Evolutionary conservation across 2,797 vertebrate genomes (phyloP).

Genomic region (Natrix natrix): DNA sequence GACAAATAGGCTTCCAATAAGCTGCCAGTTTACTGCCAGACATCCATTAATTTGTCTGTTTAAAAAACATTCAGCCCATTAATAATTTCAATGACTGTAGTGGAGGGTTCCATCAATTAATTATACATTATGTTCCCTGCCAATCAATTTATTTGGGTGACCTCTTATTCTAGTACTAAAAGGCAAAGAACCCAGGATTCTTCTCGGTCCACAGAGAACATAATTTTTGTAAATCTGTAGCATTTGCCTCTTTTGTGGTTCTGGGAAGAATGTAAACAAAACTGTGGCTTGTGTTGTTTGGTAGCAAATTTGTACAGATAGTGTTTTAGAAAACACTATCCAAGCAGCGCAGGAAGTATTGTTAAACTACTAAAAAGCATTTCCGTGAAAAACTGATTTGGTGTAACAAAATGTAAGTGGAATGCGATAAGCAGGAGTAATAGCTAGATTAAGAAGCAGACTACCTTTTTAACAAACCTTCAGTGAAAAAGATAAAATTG

Average conservation of each 20-base stretch:
- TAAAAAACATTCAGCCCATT: not conserved
- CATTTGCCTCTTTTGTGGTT: not conserved
- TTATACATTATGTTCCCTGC: not conserved
- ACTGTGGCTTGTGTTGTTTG: not conserved
- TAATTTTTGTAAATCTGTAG: not conserved
- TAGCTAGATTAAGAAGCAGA: not conserved
- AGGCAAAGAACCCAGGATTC: not conserved
- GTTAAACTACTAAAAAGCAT: not conserved
- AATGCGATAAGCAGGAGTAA: not conserved
- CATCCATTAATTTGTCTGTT: not conserved
- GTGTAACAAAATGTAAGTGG: not conserved
- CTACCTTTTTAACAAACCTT: not conserved
- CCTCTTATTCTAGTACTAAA: not conserved
- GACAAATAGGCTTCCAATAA: not conserved
- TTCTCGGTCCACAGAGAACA: not conserved
- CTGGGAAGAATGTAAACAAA: not conserved
- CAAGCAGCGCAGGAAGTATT: not conserved
- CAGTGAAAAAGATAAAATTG: not conserved
- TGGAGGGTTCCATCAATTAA: not conserved
- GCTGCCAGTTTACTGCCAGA: not conserved
- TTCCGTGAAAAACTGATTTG: not conserved
- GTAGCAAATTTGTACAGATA: not conserved
- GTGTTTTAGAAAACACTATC: not conserved
- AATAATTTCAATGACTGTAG: not conserved
- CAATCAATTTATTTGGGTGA: not conserved